Evolutionary conservation across 2,797 vertebrate genomes (phyloP), one percentile per base, ranked within the genome.

Genomic region (Ispidina lecontei): DNA sequence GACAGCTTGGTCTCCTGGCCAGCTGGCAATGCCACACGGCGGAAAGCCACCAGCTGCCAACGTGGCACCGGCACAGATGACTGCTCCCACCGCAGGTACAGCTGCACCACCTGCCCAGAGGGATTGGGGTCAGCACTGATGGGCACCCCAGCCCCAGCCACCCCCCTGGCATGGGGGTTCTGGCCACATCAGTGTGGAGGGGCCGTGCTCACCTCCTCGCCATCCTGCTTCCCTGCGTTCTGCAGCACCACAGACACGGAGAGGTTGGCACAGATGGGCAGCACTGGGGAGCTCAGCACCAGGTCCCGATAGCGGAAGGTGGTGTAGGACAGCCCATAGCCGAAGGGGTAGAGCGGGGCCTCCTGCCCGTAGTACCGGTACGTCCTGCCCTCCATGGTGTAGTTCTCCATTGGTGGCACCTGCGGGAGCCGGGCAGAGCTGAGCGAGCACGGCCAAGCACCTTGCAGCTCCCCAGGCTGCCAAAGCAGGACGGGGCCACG

Each of bases 31-130:
- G 79, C 71, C 77, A 96, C 86, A 0, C 96, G 96, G 22, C 58
- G 92, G 88, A 97, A 96, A 67, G 94, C 97, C 64, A 96, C 97
- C 87, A 97, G 91, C 81, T 97, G 97, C 97, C 97, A 97, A 43
- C 28, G 96, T 0, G 97, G 97, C 77, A 97, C 90, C 0, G 92
- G 96, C 63, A 97, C 90, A 0, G 96, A 96, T 0, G 97, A 72
- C 60, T 89, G 70, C 43, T 91, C 95, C 97, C 97, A 97, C 15
- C 82, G 92, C 79, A 97, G 93, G 84, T 97, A 97, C 37, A 97
- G 93, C 91, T 97, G 97, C 55, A 96, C 96, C 89, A 97, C 97
- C 97, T 97, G 91, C 26, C 5, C 1, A 0, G 54, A 74, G 37
- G 23, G 56, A 65, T 0, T 2, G 55, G 4, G 22, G 19, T 90